A percentile compares a stretch with the other conserved stretches of the same genome.
These are phyloP conservation scores for Phalacrocorax aristotelis DNA, from an alignment of 2,113 vertebrate genomes.

Conservation along the genomic window DNA sequence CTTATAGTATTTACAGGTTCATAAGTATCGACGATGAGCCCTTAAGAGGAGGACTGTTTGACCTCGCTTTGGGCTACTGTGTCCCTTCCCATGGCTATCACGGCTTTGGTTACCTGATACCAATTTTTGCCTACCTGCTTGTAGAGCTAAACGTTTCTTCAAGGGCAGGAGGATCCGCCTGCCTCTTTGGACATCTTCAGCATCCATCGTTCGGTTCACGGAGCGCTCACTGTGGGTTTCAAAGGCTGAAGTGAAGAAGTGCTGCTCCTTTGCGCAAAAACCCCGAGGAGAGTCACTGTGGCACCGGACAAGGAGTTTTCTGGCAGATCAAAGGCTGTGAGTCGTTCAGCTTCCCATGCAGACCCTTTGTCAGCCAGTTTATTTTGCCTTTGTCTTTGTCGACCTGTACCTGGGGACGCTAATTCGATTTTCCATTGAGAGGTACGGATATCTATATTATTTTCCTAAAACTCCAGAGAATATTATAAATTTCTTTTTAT, in stretches of 20 bases:
- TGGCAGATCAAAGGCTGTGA: background rate
- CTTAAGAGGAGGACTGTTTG: background rate
- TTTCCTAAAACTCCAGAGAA: conserved; percentile 86
- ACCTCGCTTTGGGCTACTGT: background rate
- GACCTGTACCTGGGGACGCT: conserved; percentile 51
- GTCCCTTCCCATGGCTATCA: background rate
- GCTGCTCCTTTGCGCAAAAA: background rate
- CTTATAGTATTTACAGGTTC: background rate
- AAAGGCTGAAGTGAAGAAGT: background rate
- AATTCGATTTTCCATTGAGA: conserved; percentile 70
- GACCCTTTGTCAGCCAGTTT: conserved; percentile 24
- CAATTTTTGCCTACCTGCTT: background rate
- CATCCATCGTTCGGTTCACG: background rate
- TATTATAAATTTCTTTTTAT: conserved; percentile 83
- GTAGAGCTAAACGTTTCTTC: background rate
- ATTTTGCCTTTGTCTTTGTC: conserved; percentile 53
- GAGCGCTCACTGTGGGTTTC: background rate
- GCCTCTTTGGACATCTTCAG: background rate
- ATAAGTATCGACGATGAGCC: background rate
- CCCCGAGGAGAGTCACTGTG: background rate
- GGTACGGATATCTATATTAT: conserved; percentile 76
- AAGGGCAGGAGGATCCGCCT: background rate
- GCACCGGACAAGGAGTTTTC: background rate
- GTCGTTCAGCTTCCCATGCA: background rate
- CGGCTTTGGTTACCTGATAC: background rate